Conservation (phyloP, 1,140 invertebrate genomes). For the Rhynchophorus ferrugineus region DNA sequence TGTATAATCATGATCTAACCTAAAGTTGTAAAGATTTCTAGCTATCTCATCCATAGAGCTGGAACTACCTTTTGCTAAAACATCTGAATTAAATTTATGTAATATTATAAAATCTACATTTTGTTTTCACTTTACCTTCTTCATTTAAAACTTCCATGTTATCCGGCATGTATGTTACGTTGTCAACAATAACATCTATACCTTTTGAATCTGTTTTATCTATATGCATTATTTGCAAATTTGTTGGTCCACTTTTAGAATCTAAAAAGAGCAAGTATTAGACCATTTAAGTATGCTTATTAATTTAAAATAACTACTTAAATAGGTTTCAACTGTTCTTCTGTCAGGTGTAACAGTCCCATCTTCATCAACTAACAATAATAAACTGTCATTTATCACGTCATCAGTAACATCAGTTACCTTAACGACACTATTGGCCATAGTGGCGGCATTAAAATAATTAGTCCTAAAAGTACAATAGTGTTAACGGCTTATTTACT, state of each 20-base stretch:
- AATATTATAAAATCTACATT: neutral
- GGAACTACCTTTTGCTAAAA: slow-evolving; percentile 2
- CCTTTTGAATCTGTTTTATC: slow-evolving; percentile 34
- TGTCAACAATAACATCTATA: slow-evolving; percentile 36
- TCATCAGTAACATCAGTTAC: slow-evolving; percentile 34
- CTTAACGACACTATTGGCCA: slow-evolving; percentile 38
- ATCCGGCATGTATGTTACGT: slow-evolving; percentile 35
- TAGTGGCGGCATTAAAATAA: no score
- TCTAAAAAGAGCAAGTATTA: slow-evolving; percentile 23
- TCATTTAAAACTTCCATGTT: slow-evolving; percentile 24
- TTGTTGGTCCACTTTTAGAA: slow-evolving; percentile 30
- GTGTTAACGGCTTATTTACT: no score
- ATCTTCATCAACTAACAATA: slow-evolving; percentile 37
- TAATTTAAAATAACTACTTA: slow-evolving; percentile 31
- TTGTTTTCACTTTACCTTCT: slow-evolving; percentile 13
- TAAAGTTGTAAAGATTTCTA: slow-evolving; percentile 47
- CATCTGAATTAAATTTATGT: slow-evolving; percentile 5
- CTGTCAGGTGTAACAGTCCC: slow-evolving; percentile 36
- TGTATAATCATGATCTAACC: slow-evolving; percentile 62
- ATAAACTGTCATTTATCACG: slow-evolving; percentile 30
- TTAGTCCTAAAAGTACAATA: no score
- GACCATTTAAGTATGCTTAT: slow-evolving; percentile 6
- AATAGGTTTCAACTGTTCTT: slow-evolving; percentile 35
- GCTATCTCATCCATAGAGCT: slow-evolving; percentile 44
- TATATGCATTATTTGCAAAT: slow-evolving; percentile 36